Evolutionary conservation across 30 jellyfish, hydroid and myxozoan species (phyloP).

Genomic region (Euphysa ruthae): DNA sequence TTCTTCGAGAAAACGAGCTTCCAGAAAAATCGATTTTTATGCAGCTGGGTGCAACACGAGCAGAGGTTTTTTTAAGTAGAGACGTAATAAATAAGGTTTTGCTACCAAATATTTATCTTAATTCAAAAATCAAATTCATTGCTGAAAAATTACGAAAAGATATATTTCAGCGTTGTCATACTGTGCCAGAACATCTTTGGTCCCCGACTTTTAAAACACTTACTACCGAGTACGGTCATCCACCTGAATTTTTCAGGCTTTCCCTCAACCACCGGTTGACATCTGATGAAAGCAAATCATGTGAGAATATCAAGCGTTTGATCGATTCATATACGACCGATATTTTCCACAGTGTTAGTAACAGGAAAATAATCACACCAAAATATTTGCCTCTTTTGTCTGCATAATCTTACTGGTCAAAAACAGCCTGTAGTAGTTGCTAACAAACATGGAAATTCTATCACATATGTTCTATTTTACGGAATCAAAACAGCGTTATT

Average conservation of each 20-base stretch:
- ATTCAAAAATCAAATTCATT: neutral
- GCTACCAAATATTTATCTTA: neutral
- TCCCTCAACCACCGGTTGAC: no score
- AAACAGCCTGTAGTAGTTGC: slow-evolving; percentile 34
- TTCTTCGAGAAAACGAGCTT: neutral
- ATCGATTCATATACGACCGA: slow-evolving; percentile 24
- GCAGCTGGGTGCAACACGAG: slow-evolving; percentile 5
- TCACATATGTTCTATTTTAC: slow-evolving; percentile 8
- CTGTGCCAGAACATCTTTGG: slow-evolving; percentile 22
- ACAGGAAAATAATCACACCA: slow-evolving; percentile 19
- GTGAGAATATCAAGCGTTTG: slow-evolving; percentile 5
- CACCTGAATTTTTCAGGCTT: no score
- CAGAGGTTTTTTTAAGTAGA: slow-evolving; percentile 19
- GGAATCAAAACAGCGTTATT: slow-evolving; percentile 37
- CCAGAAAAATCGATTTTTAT: slow-evolving; percentile 1
- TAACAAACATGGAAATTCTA: slow-evolving; percentile 34
- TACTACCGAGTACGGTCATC: no score
- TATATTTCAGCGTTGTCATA: no score
- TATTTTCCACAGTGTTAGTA: slow-evolving; percentile 15
- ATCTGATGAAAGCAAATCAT: no score
- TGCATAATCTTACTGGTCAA: slow-evolving; percentile 38
- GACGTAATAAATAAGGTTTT: neutral
- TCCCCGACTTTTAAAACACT: slow-evolving; percentile 15
- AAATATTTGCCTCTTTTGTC: slow-evolving; percentile 22
- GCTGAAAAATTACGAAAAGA: neutral